These are phyloP conservation scores for Aphis gossypii DNA, from an alignment of 1,140 invertebrate species.

Conservation along the genomic window DNA sequence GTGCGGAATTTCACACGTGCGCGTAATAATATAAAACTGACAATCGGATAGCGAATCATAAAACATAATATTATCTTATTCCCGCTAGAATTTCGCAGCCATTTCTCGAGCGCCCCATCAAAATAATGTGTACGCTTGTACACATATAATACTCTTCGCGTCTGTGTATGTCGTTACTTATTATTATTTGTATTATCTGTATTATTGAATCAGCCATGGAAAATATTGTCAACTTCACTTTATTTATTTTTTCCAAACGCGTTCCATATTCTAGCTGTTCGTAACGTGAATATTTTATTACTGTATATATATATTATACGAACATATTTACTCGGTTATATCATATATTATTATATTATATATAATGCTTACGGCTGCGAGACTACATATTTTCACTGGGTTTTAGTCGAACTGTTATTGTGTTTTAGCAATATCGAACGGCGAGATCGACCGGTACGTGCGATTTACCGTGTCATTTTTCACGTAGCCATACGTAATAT, in stretches of 20 bases:
- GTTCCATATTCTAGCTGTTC: neutral
- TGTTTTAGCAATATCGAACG: neutral
- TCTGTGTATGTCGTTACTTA: neutral
- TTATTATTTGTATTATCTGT: neutral
- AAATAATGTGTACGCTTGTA: neutral
- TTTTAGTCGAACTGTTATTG: neutral
- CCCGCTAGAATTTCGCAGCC: neutral
- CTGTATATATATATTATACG: neutral
- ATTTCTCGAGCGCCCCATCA: neutral
- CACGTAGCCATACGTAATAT: no score
- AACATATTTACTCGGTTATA: neutral
- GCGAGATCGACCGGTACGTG: neutral
- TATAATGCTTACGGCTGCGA: neutral
- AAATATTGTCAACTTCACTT: slow-evolving; percentile 27
- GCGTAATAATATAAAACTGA: slow-evolving; percentile 10
- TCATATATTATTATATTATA: neutral
- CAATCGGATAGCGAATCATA: neutral
- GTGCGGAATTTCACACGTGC: slow-evolving; percentile 18
- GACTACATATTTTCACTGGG: neutral
- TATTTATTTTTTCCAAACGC: neutral
- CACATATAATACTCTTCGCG: neutral
- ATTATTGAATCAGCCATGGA: slow-evolving; percentile 2
- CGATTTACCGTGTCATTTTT: neutral
- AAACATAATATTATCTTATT: slow-evolving; percentile 1
- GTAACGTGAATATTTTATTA: neutral